Percentiles rank a stretch among this genome's conserved stretches.
Conservation (phyloP, 1,140 invertebrate genomes). For the Drosophila truncata region DNA sequence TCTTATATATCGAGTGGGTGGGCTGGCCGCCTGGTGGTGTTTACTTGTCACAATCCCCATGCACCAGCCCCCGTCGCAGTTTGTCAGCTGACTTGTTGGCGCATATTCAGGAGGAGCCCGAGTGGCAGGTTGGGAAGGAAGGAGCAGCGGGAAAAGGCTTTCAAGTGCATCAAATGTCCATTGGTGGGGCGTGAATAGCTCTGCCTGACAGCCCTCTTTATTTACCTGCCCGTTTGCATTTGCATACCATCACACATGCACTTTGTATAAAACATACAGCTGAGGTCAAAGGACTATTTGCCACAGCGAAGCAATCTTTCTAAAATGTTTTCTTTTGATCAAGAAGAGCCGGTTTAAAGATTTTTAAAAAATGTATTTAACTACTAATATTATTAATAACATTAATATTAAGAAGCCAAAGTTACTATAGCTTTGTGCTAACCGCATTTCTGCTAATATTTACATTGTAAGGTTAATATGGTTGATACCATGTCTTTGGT, state of each 20-base stretch:
- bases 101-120: slow-evolving; percentile 33
- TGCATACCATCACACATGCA: slow-evolving; percentile 37
- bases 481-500: too few species aligned
- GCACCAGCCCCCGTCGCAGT: background rate
- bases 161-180: slow-evolving; percentile 79
- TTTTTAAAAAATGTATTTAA: background rate
- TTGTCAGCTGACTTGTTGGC: slow-evolving; percentile 72
- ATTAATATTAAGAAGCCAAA: too few species aligned
- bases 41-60: slow-evolving; percentile 53
- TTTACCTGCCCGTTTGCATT: slow-evolving; percentile 45
- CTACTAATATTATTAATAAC: too few species aligned
- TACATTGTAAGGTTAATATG: too few species aligned
- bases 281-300: slow-evolving; percentile 11
- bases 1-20: slow-evolving; percentile 6
- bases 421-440: too few species aligned
- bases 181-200: slow-evolving; percentile 61
- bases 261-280: slow-evolving; percentile 21
- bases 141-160: slow-evolving; percentile 55
- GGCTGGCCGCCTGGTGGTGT: slow-evolving; percentile 22
- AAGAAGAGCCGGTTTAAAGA: background rate
- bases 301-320: background rate
- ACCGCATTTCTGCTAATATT: too few species aligned
- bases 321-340: background rate
- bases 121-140: background rate
- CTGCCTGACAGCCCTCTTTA: slow-evolving; percentile 26